Base-by-base conservation (phyloP, 2,888 invertebrate species). In the Cataglyphis livida region DNA sequence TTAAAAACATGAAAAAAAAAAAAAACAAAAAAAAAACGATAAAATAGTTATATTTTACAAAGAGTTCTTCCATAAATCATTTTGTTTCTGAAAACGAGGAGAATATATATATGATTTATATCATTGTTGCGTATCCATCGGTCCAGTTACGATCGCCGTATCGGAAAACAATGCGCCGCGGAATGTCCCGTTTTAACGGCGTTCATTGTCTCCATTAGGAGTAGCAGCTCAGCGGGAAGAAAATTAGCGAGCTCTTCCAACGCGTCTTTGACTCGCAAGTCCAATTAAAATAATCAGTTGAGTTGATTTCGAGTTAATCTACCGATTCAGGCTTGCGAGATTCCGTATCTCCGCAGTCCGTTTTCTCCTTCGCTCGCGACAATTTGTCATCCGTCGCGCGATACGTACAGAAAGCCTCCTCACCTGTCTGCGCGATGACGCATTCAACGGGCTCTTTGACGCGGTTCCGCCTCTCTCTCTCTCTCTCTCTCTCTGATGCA, bases 221-320 rank as follows among this genome's bases (percentile, higher is more conserved):
- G 32, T 21, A 9, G 1, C 65, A 18, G 35, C 48, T 57, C 65
- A 18, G 35, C 48, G 66, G 21, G 18, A 32, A 32, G 12, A 44
- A 48, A 86, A 88, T 88, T 86, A 88, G 75, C 71, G 66, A 57
- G 76, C 64, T 57, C 62, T 64, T 84, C 35, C 68, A 38, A 54
- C 10, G 35, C 68, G 79, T 86, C 74, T 75, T 86, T 81, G 68
- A 57, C 54, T 65, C 81, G 66, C 79, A 75, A 68, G 79, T 87
- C 81, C 83, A 66, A 35, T 61, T 76, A 65, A 38, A 73, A 84
- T 86, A 88, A 86, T 84, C 71, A 82, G 74, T 81, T 65, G 35
- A 62, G 32, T 75, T 66, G 54, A 76, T 76, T 48, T 70, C 32
- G 35, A 54, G 21, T 51, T 54, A 54, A 54, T 70, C n/a, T 54